Evolutionary conservation across 2,888 invertebrate species (phyloP), one percentile per base, ranked within the genome.

Genomic region (Lithodes maja): DNA sequence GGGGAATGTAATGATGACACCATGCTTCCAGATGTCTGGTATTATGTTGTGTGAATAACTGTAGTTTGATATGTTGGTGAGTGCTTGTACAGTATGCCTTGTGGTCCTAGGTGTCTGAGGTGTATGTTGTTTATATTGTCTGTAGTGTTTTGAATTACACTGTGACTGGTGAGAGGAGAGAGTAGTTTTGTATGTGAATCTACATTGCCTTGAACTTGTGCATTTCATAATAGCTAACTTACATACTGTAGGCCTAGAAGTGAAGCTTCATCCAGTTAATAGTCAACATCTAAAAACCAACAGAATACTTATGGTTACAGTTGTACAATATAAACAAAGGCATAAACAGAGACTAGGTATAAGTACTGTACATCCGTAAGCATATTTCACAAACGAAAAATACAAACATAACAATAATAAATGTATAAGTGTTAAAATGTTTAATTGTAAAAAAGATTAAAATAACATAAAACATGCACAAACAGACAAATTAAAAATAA

Each of bases 321-420:
- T n/a, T 71, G 71, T 71, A 71, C 71, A 71, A 71, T 71, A n/a
- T n/a, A 5, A 12, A n/a, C 71, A 71, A 71, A n/a, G 5, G 17
- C 7, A 17, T 71, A 71, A 71, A 71, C 17, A n/a, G 17, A 71
- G 71, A 71, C 71, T 71, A 71, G 71, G 71, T 71, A 61, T 17
- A 71, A 71, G 61, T 7, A 68, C 33, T 33, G 33, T 49, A 53
- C 9, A 17, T 68, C 12, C 68, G 12, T 3, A 82, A 82, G 68
- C 50, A 82, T 82, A 68, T 33, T 3, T 68, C 9, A 9, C 33
- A 80, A 79, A 52, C 15, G 17, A 15, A 79, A 79, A 80, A 80
- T 61, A 80, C 55, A 80, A 79, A 79, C 79, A 77, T 12, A 77
- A 52, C 52, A 77, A 77, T 52, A 33, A 77, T 52, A 77, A 33